Evolutionary conservation across 2,888 invertebrate species (phyloP), one percentile per base, ranked within the genome.

Genomic region (Ophion ellenae): DNA sequence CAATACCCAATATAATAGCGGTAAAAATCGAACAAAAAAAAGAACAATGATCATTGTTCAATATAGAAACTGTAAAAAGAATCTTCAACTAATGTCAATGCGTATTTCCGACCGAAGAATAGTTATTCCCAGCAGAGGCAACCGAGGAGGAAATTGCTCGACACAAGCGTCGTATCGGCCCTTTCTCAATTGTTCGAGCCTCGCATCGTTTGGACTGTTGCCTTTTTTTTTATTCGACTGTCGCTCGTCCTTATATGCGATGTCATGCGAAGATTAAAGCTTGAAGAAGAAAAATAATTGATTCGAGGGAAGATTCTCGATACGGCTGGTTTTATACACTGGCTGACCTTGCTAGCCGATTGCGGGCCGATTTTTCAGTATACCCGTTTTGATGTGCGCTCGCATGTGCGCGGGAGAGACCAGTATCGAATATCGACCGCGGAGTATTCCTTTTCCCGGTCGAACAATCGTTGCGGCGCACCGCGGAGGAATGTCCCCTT

Each of bases 391-490:
- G 47, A n/a, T 36, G n/a, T 2, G 70, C 24, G 20, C 32, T 3
- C 20, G 61, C 45, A 28, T 78, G 45, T 20, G 85, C 83, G 67
- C 63, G 40, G 32, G 70, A 61, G 40, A 69, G 64, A 32, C 81
- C 45, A 83, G 86, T 86, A 86, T 86, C 86, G 83, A 83, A 83
- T 86, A 81, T 86, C 86, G 81, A 86, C 83, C 83, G 78, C 78
- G 64, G 61, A 53, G 83, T 86, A 83, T 81, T 73, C 77, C 74
- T 86, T 86, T 86, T 86, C 86, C 76, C 86, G 83, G 59, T 70
- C 83, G 86, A 86, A 86, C 86, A 86, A 86, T 81, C 86, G 86
- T 81, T 86, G 86, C 78, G 86, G 86, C 83, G 69, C 59, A 78
- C 86, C 83, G 78, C 83, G 81, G 73, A 45, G 81, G 81, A 81